Base-by-base conservation (phyloP, 2,113 vertebrate species). In the Nibea coibor region DNA sequence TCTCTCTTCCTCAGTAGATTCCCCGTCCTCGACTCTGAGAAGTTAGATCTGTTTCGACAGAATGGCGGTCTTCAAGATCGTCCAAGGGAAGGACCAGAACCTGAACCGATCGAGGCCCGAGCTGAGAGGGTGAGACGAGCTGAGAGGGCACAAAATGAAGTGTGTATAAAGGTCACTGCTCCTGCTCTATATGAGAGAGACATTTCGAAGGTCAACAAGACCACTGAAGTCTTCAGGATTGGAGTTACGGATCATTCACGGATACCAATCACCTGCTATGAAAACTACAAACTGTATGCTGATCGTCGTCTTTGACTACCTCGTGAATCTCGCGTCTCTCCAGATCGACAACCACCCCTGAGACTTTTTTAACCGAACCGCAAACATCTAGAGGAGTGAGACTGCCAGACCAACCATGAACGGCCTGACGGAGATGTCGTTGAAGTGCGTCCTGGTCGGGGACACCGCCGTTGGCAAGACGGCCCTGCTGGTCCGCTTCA, bases 381-480 rank as follows among this genome's bases (percentile, higher is more conserved):
- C 5, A 54, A 43, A 62, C n/a, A 24, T 51, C 70, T 20, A 20
- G 16, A 48, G 53, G 12, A 35, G 24, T 5, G 31, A 78, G 14
- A 50, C 24, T 39, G 16, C 35, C 48, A 3, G 19, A 59, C 63
- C n/a, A 63, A 73, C 64, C 72, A 94, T 95, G 94, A 93, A 90
- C 15, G 85, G 59, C 75, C 78, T 94, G 90, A 3, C 54, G 0
- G 92, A 97, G 88, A 96, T 96, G 78, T 96, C 97, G 0, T 81
- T 99, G 78, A 99, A 99, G 80, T 99, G 98, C 0, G 98, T 99
- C 39, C 82, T 99, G 82, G 98, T 99, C 5, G 98, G 98, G 10
- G 97, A 99, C 93, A 95, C 95, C 0, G 97, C 97, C 0, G 98
- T 99, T 35, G 98, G 98, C 3, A 99, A 99, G 87, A 99, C 98